Evolutionary conservation across 2,888 invertebrate genomes (phyloP), one percentile per base, ranked within the genome.

Genomic region (Tetanocera ferruginea): DNA sequence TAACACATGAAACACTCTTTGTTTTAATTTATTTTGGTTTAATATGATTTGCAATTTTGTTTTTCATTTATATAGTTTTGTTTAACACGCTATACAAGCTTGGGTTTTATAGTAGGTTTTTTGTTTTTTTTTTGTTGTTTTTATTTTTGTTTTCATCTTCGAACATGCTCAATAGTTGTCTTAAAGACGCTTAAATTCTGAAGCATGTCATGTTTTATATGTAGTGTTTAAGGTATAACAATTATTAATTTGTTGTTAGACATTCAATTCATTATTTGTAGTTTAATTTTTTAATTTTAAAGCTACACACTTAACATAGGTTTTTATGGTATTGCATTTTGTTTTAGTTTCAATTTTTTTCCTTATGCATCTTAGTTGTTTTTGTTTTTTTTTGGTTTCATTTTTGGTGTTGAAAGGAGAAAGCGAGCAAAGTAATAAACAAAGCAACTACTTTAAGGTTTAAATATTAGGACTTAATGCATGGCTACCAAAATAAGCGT

Each of bases 1-100:
- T 78, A 82, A 82, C 80, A 82, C 80, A 83, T 81, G 80, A 78
- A 79, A 81, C 78, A 79, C 67, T 80, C 79, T 76, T 19, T 34
- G 49, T 37, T 75, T 0, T 71, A 66, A 31, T 62, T 67, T 81
- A 81, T 76, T 79, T 69, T 79, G 19, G 64, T 76, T 67, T 73
- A 79, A 64, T 80, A 81, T 81, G 73, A 77, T 78, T 80, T 78
- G 73, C n/a, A 77, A 76, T 78, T 78, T 80, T 79, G 73, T 70
- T 37, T 76, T 76, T 84, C 77, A 77, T 67, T 43, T 37, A 67
- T 28, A 14, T 8, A 31, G 70, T 66, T 69, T 75, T 74, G 4
- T 66, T 43, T 34, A 73, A 14, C 71, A 43, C 37, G 60, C 60
- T n/a, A 66, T 79, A 82, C 77, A 81, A 71, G 82, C 79, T 81